phyloP scores from a whole-genome alignment of 2,888 invertebrate species.

The Apodemia zela region DNA sequence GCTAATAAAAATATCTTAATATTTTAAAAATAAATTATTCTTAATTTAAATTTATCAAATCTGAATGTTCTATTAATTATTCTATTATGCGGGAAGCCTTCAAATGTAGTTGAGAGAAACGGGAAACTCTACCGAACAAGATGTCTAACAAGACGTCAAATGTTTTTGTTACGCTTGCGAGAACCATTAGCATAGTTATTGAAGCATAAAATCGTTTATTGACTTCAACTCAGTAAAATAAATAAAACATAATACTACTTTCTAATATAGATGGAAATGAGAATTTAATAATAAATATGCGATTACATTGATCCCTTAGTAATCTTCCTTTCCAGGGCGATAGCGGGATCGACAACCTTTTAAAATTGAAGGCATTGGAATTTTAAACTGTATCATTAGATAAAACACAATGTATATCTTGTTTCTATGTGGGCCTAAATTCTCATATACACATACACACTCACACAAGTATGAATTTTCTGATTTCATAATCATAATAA shows the following conservation, averaged over 20 bases:
- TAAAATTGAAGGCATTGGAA: neutral
- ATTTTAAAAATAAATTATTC: no score
- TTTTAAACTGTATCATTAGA: neutral
- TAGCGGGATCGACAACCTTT: neutral
- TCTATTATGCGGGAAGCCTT: neutral
- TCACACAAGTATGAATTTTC: no score
- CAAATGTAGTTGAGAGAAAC: neutral
- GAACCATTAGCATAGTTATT: slow-evolving; percentile 65
- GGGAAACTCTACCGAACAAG: slow-evolving; percentile 30
- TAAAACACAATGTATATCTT: neutral
- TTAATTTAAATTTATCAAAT: no score
- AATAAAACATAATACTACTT: slow-evolving; percentile 16
- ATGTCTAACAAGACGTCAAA: slow-evolving; percentile 40
- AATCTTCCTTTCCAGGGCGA: neutral
- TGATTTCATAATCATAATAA: no score
- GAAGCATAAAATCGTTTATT: slow-evolving; percentile 64
- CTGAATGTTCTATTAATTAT: neutral
- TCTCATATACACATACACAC: no score
- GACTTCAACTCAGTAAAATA: slow-evolving; percentile 41
- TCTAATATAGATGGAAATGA: slow-evolving; percentile 20
- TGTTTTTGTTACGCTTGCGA: slow-evolving; percentile 53
- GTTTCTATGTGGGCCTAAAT: no score
- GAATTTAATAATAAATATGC: slow-evolving; percentile 15
- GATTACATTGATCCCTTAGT: neutral
- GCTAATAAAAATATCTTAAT: no score